phyloP scores from a whole-genome alignment of 2,113 vertebrate genomes.

The Pterocles orientalis region DNA sequence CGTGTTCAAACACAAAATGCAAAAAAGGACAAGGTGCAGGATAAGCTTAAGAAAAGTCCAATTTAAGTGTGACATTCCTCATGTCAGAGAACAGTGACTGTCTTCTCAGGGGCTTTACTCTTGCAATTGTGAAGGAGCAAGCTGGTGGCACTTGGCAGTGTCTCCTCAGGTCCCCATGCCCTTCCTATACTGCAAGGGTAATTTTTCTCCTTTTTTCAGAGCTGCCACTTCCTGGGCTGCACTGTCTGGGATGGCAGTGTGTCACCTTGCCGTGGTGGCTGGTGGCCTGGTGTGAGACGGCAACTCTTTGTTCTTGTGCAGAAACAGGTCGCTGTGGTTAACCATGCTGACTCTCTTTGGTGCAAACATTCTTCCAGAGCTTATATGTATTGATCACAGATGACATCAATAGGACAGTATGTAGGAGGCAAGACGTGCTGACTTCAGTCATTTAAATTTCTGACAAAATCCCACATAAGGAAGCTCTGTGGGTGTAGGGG shows the following conservation, averaged over 20 bases:
- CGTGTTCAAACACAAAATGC: not conserved
- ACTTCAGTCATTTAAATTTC: not conserved
- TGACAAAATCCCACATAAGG: not conserved
- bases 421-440: conserved; percentile 22
- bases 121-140: not conserved
- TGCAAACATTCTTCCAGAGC: not conserved
- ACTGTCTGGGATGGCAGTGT: not conserved
- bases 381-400: not conserved
- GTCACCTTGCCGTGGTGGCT: not conserved
- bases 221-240: not conserved
- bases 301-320: not conserved
- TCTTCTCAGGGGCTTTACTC: not conserved
- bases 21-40: not conserved
- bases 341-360: conserved; percentile 1
- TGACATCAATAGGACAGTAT: not conserved
- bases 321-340: conserved; percentile 51
- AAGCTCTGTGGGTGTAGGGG: not conserved
- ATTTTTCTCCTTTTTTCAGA: not conserved
- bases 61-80: not conserved
- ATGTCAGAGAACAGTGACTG: not conserved
- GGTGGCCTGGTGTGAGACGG: not conserved
- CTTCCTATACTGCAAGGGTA: not conserved
- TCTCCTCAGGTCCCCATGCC: not conserved
- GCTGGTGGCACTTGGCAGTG: not conserved
- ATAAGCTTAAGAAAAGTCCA: not conserved